Conservation (phyloP, 2,888 invertebrate species). For the Ypsolopha sequella region DNA sequence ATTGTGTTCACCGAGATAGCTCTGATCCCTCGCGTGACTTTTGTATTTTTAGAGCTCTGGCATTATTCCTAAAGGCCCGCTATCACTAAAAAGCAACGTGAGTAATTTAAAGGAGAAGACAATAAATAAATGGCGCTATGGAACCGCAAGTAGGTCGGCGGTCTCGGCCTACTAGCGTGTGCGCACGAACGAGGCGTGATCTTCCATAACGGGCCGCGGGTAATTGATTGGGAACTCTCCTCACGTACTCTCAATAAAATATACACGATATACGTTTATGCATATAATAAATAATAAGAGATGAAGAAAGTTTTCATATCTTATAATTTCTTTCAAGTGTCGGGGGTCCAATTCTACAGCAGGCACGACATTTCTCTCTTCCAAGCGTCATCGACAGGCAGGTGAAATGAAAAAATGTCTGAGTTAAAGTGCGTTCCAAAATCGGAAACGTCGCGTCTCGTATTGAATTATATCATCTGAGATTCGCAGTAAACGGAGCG, state of each 20-base stretch:
- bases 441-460: no score
- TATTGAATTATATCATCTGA: constrained; percentile 7
- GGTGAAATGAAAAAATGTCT: no score
- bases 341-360: no score
- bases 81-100: neutral
- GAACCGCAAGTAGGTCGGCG: constrained; percentile 43
- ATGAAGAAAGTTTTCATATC: no score
- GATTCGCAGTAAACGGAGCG: constrained; percentile 46
- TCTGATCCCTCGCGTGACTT: neutral
- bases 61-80: no score
- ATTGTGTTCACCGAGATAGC: neutral
- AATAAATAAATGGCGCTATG: constrained; percentile 40
- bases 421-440: no score
- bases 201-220: neutral
- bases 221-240: constrained; percentile 1
- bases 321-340: no score
- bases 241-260: neutral
- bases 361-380: no score
- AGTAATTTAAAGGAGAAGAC: constrained; percentile 23
- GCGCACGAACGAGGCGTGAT: neutral
- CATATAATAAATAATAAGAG: neutral
- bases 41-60: no score
- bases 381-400: no score
- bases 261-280: neutral
- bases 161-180: neutral